Evolutionary conservation across 2,888 invertebrate genomes (phyloP).

Genomic region (Scotopteryx bipunctaria): DNA sequence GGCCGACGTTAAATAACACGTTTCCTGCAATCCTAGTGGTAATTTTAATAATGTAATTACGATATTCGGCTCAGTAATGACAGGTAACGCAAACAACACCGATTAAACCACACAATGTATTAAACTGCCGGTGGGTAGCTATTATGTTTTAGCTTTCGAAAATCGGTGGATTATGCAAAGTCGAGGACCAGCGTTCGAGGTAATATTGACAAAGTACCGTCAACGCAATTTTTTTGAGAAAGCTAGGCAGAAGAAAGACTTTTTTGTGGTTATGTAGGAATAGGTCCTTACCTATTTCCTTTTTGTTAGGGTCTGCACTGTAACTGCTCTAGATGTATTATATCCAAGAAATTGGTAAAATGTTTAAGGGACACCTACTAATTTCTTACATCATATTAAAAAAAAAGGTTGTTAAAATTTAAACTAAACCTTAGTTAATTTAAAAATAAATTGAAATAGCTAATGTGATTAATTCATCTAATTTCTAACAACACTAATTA

Average conservation of each 20-base stretch:
- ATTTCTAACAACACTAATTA: constrained; percentile 25
- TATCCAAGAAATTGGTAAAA: no score
- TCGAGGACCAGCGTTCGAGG: neutral
- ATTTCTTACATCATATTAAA: neutral
- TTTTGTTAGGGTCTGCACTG: no score
- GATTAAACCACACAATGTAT: constrained; percentile 59
- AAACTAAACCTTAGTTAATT: neutral
- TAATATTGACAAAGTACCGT: neutral
- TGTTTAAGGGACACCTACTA: no score
- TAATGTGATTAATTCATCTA: constrained; percentile 27
- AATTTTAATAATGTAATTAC: constrained; percentile 82
- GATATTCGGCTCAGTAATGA: constrained; percentile 74
- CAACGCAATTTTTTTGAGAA: no score
- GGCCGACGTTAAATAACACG: constrained; percentile 78
- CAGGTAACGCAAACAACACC: constrained; percentile 51
- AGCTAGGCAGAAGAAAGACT: no score
- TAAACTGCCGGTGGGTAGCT: constrained; percentile 37
- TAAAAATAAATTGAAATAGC: constrained; percentile 7
- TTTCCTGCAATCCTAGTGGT: constrained; percentile 81
- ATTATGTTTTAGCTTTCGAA: constrained; percentile 50
- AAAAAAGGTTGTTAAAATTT: no score
- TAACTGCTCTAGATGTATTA: no score
- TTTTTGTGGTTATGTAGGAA: no score
- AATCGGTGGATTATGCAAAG: constrained; percentile 29
- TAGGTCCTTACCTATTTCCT: no score